A percentile compares a stretch with the other conserved stretches of the same genome.
These are phyloP conservation scores for Rhadinocentrus ornatus DNA, from an alignment of 2,797 vertebrate species.

Conservation along the genomic window DNA sequence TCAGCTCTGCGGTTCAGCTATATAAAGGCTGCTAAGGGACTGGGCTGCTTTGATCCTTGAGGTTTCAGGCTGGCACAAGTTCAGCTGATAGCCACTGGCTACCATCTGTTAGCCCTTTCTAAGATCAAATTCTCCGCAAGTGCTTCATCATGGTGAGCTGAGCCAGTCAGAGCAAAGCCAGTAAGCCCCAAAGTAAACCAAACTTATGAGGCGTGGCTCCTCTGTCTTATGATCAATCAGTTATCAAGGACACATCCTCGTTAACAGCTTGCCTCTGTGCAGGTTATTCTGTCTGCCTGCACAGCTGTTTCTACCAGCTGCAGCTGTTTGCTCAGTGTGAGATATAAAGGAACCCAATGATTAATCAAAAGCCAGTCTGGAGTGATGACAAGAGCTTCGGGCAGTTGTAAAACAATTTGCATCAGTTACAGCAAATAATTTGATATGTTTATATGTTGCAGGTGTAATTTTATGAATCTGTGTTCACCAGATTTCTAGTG, in stretches of 20 bases:
- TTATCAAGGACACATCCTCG: slow-evolving; percentile 35
- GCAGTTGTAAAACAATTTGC: neutral
- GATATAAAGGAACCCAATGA: slow-evolving; percentile 28
- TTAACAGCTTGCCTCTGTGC: slow-evolving; percentile 37
- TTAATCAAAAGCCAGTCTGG: slow-evolving; percentile 24
- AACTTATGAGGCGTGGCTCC: slow-evolving; percentile 53
- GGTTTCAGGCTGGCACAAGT: slow-evolving; percentile 49
- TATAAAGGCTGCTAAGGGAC: slow-evolving; percentile 42
- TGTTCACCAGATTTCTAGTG: neutral
- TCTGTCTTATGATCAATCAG: slow-evolving; percentile 52
- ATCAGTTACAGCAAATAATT: slow-evolving; percentile 12
- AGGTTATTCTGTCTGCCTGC: slow-evolving; percentile 60
- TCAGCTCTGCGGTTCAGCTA: slow-evolving; percentile 47
- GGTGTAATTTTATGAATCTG: neutral
- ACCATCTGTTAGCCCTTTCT: slow-evolving; percentile 60
- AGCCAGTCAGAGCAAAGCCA: slow-evolving; percentile 47
- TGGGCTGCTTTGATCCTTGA: slow-evolving; percentile 64
- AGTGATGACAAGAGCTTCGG: slow-evolving; percentile 23
- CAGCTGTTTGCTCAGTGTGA: slow-evolving; percentile 54
- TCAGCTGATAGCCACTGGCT: slow-evolving; percentile 58
- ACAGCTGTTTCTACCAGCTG: slow-evolving; percentile 59
- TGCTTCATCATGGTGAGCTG: slow-evolving; percentile 42
- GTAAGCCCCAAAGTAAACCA: slow-evolving; percentile 46
- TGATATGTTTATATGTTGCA: slow-evolving; percentile 3
- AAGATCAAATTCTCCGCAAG: slow-evolving; percentile 59